Evolutionary conservation across 2,797 vertebrate species (phyloP), one percentile per base, ranked within the genome.

Genomic region (Channallabes apus): DNA sequence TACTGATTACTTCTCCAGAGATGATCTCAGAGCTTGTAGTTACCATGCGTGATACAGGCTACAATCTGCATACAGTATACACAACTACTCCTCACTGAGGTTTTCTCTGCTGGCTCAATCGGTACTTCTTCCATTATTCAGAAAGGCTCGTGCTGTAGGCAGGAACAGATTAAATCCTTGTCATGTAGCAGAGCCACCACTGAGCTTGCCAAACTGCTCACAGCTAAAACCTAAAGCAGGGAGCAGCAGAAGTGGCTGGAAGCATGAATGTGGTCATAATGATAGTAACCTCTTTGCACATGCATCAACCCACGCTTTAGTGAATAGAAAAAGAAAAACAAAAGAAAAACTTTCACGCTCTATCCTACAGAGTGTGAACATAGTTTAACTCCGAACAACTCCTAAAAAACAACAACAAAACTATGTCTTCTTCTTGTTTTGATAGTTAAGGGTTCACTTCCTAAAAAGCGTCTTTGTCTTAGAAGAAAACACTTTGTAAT

Each of bases 91-190:
- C 24, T 91, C 92, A 92, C 90, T 87, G 91, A 93, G 90, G 90
- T 88, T 82, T 84, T 73, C 81, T 84, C 67, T 88, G 90, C 90
- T 89, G 90, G 92, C 92, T 92, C 90, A 89, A 90, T 91, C 65
- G 71, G 64, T 0, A 87, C 87, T 89, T 93, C 89, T 91, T 94
- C 91, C 93, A 94, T 95, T 93, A 95, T 95, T 95, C 93, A 95
- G 90, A 90, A 86, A 92, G 90, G 91, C 90, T 93, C 87, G 89
- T 88, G 92, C 93, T 95, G 90, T 91, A 92, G 92, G 93, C 90
- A 93, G 93, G 90, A 85, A 91, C 88, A 92, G 93, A 95, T 94
- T 95, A 94, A 94, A 93, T 93, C 93, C 92, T 89, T 88, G 91
- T 91, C 92, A 92, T 92, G 90, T 91, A 92, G 90, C 93, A 86